phyloP scores from a whole-genome alignment of 2,797 vertebrate species.

The Phalanger gymnotis region DNA sequence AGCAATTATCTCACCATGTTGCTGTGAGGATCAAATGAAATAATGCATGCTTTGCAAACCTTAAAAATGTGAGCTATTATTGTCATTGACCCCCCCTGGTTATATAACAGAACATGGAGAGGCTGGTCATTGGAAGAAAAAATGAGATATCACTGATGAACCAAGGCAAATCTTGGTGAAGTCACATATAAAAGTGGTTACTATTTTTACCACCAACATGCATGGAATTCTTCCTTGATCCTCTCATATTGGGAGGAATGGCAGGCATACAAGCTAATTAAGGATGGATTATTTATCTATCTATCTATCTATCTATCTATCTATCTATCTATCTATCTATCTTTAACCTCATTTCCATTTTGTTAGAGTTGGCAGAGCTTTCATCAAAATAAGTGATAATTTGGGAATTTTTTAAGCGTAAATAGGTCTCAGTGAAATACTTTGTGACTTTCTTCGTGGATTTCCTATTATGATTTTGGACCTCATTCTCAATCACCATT shows the following conservation, averaged over 20 bases:
- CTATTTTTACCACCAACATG: neutral
- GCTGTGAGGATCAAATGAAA: neutral
- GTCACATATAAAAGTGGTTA: neutral
- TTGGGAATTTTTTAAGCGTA: neutral
- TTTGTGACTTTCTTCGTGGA: neutral
- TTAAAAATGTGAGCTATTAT: neutral
- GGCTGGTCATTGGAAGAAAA: neutral
- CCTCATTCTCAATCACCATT: neutral
- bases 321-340: too few relatives aligned
- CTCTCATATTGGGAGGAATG: too few relatives aligned
- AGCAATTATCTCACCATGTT: neutral
- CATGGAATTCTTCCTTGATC: neutral
- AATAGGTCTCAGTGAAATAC: neutral
- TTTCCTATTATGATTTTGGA: neutral
- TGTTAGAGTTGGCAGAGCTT: neutral
- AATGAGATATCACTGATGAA: neutral
- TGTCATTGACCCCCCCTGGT: neutral
- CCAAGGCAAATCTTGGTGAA: neutral
- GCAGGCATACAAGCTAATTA: neutral
- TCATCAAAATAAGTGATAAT: neutral
- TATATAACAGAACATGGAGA: neutral
- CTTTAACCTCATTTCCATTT: neutral
- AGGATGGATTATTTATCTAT: too few relatives aligned
- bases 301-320: too few relatives aligned
- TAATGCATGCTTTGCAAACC: neutral